Base-by-base conservation (phyloP, 2,888 invertebrate genomes). In the Cantharis nigra region DNA sequence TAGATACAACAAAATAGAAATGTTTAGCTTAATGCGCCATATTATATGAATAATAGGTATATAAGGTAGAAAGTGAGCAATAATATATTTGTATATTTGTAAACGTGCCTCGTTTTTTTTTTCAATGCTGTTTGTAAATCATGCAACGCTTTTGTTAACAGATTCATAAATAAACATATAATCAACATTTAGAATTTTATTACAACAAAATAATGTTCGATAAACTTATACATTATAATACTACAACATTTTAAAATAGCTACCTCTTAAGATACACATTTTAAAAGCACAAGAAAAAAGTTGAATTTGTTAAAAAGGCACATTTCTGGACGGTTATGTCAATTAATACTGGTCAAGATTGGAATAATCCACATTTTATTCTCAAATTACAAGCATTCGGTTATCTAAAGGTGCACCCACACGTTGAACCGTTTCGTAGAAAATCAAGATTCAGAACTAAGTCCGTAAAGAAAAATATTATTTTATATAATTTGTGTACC, bases 41-140 rank as follows among this genome's bases (percentile, higher is more conserved):
- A 70, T 78, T 64, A 67, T 67, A 20, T 14, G 26, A 67, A 67
- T 26, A 26, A 26, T 23, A 67, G 20, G 65, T 49, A 49, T 49
- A 49, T 78, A 73, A 74, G 74, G 80, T 80, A 79, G 80, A 81
- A 79, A 81, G 65, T 67, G 65, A 67, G 81, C 81, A 81, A 81
- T 81, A 81, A 80, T 81, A 82, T 83, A 82, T 83, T 81, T 81
- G 81, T 83, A 83, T 82, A 82, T 82, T 82, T 83, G 83, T 82
- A 82, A 82, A 81, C 80, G 80, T 80, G 81, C 81, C 81, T 82
- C 80, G 64, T 64, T 23, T 78, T 81, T 82, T 81, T 79, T 82
- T 82, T 81, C 74, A 80, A 80, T 72, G 80, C 77, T 82, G 82
- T 81, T 82, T 82, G 74, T 79, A 76, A 78, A 78, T 49, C 49